Evolutionary conservation across 2,888 invertebrate species (phyloP).

Genomic region (Cheilosia variabilis): DNA sequence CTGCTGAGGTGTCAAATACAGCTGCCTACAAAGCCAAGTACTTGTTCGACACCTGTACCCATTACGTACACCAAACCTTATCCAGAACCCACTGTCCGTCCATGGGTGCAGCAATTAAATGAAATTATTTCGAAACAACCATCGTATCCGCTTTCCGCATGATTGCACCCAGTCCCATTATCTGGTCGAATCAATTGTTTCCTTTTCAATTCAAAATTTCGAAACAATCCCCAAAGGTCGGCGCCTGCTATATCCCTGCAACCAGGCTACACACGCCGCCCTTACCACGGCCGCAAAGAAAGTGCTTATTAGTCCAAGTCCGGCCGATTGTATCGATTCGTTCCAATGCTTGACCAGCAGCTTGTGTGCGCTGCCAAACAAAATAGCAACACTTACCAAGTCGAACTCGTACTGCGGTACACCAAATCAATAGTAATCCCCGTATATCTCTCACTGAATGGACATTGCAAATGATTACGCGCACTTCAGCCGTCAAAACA

Average conservation of each 20-base stretch:
- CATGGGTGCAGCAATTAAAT: slow-evolving; percentile 40
- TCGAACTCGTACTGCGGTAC: no score
- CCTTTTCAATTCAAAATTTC: slow-evolving; percentile 43
- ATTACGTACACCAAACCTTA: neutral
- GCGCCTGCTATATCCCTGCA: slow-evolving; percentile 16
- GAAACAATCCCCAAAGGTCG: slow-evolving; percentile 45
- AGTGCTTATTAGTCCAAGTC: slow-evolving; percentile 61
- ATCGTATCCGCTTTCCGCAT: slow-evolving; percentile 46
- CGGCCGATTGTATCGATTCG: slow-evolving; percentile 47
- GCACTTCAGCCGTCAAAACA: slow-evolving; percentile 61
- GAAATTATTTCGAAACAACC: slow-evolving; percentile 38
- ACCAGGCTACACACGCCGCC: slow-evolving; percentile 37
- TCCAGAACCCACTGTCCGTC: slow-evolving; percentile 8
- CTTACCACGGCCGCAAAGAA: slow-evolving; percentile 43
- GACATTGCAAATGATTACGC: slow-evolving; percentile 51
- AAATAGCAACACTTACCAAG: slow-evolving; percentile 27
- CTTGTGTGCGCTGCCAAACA: slow-evolving; percentile 20
- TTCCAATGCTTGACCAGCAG: slow-evolving; percentile 33
- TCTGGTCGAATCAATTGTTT: slow-evolving; percentile 42
- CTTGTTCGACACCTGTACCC: neutral
- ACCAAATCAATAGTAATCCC: slow-evolving; percentile 40
- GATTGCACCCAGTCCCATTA: slow-evolving; percentile 18
- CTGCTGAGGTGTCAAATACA: no score
- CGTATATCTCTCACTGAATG: slow-evolving; percentile 41
- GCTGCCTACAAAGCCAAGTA: neutral